These are phyloP conservation scores for Sebastes hubbsi DNA, from an alignment of 2,797 vertebrate genomes.

Conservation along the genomic window DNA sequence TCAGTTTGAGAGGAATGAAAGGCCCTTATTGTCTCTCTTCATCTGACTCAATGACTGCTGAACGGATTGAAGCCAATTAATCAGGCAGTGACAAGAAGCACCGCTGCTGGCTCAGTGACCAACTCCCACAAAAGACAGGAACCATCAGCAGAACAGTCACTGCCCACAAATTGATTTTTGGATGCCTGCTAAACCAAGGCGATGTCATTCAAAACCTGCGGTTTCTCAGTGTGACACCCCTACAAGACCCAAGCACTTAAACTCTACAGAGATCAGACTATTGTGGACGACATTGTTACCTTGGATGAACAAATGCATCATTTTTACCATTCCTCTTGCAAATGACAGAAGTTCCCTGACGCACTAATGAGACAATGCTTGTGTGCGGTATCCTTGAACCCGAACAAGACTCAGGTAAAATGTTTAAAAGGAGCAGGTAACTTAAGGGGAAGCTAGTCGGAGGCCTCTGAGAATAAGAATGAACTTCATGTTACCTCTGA, in stretches of 20 bases:
- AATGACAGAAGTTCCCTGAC: not conserved
- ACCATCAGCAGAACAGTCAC: conserved; percentile 60
- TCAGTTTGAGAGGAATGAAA: conserved; percentile 62
- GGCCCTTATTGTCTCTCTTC: conserved; percentile 71
- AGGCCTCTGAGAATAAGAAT: conserved; percentile 56
- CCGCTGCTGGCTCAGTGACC: conserved; percentile 71
- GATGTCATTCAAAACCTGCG: conserved; percentile 50
- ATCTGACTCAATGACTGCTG: conserved; percentile 70
- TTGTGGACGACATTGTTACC: not conserved
- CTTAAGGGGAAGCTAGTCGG: conserved; percentile 16
- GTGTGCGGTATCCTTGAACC: not conserved
- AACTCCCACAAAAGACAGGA: conserved; percentile 64
- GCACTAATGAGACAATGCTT: not conserved
- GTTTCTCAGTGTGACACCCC: conserved; percentile 38
- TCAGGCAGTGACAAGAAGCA: conserved; percentile 66
- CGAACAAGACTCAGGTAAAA: conserved; percentile 2
- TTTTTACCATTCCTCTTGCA: not conserved
- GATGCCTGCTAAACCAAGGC: conserved; percentile 42
- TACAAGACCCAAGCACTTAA: conserved; percentile 17
- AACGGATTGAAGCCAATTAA: conserved; percentile 76
- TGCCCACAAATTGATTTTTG: conserved; percentile 68
- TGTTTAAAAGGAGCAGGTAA: conserved; percentile 50
- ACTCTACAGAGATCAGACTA: conserved; percentile 8
- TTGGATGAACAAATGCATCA: not conserved
- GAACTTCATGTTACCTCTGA: conserved; percentile 71